These are phyloP conservation scores for Cheilosia pagana DNA, from an alignment of 2,888 invertebrate genomes.

Conservation along the genomic window DNA sequence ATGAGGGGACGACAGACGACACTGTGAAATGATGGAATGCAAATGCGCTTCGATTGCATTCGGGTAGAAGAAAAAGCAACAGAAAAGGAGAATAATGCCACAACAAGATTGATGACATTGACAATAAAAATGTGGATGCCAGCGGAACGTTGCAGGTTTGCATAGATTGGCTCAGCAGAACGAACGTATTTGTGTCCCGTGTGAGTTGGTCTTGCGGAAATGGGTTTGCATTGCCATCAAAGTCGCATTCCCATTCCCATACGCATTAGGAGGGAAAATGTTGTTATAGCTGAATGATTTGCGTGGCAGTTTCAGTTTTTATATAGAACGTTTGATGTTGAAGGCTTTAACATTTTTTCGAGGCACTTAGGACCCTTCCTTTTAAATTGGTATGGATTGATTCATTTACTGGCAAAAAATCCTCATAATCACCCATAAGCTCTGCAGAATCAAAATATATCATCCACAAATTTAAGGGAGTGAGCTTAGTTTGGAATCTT, in stretches of 20 bases:
- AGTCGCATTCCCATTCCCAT: not conserved
- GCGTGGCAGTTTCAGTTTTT: too few relatives aligned
- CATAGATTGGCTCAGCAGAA: conserved; percentile 11
- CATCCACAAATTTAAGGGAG: too few relatives aligned
- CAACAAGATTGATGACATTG: conserved; percentile 72
- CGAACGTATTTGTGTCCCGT: not conserved
- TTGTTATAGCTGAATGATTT: too few relatives aligned
- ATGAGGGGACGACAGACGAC: conserved; percentile 1
- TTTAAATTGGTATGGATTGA: too few relatives aligned
- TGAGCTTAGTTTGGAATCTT: too few relatives aligned
- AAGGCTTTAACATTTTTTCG: too few relatives aligned
- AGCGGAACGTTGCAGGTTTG: conserved; percentile 32
- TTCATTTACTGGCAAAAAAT: too few relatives aligned
- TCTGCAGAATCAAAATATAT: too few relatives aligned
- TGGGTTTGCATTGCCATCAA: not conserved
- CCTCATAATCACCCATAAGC: too few relatives aligned
- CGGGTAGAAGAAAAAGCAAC: conserved; percentile 18
- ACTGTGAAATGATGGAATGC: conserved; percentile 63
- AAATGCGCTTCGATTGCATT: conserved; percentile 55
- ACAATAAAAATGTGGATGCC: conserved; percentile 58
- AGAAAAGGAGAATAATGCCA: conserved; percentile 29
- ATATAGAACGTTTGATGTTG: too few relatives aligned
- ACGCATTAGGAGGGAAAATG: too few relatives aligned
- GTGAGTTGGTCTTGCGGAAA: conserved; percentile 21
- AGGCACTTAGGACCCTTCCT: too few relatives aligned